Base-by-base conservation (phyloP, 2,113 vertebrate species). In the Prinia subflava region DNA sequence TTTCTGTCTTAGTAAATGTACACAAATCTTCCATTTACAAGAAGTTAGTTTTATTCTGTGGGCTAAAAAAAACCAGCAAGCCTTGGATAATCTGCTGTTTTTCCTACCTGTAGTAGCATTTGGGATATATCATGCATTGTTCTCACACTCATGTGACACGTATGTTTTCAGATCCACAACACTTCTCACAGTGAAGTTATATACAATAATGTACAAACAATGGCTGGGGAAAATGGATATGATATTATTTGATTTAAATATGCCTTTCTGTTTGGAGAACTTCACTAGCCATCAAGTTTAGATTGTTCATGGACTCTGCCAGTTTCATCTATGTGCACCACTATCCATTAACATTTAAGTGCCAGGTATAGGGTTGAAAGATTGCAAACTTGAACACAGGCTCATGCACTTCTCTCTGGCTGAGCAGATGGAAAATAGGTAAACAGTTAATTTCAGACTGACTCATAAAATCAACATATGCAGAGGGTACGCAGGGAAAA, bases 391-490 rank as follows among this genome's bases (percentile, higher is more conserved):
- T 70, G 67, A 63, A 42, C 0, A 5, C n/a, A 67, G 31, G 35
- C 23, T 83, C n/a, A 37, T 2, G 3, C 20, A 18, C 31, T 87
- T 87, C 46, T 78, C 46, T 65, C 53, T 62, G 49, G 35, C 50
- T 62, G 28, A 90, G 56, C 67, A 82, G 74, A 52, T 56, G 65
- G 81, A 94, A 89, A 85, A 78, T 3, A 65, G 79, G 79, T 76
- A 88, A 94, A 77, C 53, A 79, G 71, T 73, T 91, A 30, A 35
- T 59, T 90, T 78, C 60, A 83, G 49, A 33, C 20, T 76, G 84
- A 94, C 68, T 94, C 76, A 93, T 87, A 94, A 79, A 87, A 69
- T 90, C 82, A 94, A 55, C 44, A 47, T 33, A 49, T 53, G 31
- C 13, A 56, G 56, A 94, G 53, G n/a, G 31, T 35, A 79, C 86